A percentile compares a stretch with the other conserved stretches of the same genome.
Conservation (phyloP, 2,888 invertebrate genomes). For the Candidula unifasciata region DNA sequence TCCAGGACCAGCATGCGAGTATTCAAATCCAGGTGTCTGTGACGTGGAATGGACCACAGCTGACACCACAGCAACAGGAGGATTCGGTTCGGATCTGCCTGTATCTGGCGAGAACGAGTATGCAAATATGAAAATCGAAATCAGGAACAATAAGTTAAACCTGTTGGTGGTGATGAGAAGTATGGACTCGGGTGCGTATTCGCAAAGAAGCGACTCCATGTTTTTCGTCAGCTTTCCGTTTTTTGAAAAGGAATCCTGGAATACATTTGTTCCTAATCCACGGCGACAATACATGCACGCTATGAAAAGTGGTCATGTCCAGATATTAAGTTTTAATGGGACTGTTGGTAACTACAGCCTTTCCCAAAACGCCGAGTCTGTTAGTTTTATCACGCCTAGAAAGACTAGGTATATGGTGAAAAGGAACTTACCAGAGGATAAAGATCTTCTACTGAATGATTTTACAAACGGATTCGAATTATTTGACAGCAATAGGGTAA, state of each 20-base stretch:
- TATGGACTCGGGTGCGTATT: background rate
- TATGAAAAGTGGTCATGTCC: background rate
- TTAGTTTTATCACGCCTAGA: background rate
- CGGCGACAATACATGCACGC: background rate
- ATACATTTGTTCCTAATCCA: background rate
- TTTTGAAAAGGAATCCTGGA: background rate
- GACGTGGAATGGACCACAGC: background rate
- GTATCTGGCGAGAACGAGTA: background rate
- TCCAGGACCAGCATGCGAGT: constrained; percentile 20
- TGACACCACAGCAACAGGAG: background rate
- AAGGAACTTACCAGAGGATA: constrained; percentile 3
- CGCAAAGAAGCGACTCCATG: background rate
- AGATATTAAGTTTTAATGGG: background rate
- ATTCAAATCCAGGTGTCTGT: constrained; percentile 19
- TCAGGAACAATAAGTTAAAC: background rate
- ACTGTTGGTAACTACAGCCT: background rate
- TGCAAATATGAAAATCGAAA: background rate
- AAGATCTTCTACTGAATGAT: background rate
- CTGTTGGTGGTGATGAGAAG: background rate
- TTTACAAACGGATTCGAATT: background rate
- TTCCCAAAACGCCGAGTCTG: background rate
- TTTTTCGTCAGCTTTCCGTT: constrained; percentile 7
- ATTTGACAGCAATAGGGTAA: background rate
- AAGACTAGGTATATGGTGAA: background rate
- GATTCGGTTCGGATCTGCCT: no score